phyloP scores from a whole-genome alignment of 2,797 vertebrate genomes.

The Microctenopoma lineatum region DNA sequence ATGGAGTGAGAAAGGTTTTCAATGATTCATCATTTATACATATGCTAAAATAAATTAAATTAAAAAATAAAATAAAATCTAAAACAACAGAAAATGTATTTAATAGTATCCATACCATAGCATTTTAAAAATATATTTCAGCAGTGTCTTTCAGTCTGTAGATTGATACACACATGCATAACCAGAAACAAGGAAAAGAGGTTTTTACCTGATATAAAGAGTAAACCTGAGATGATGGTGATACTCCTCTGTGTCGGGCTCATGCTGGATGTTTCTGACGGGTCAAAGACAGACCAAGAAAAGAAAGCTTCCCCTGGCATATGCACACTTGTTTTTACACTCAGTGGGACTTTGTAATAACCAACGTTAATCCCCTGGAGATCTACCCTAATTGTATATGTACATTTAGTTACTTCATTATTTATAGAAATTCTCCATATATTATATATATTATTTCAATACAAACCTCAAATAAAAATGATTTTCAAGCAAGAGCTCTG shows the following conservation, averaged over 20 bases:
- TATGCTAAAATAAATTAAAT: too few species aligned
- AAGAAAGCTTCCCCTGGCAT: slow-evolving; percentile 1
- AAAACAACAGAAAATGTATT: too few species aligned
- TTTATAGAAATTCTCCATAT: neutral
- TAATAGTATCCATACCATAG: neutral
- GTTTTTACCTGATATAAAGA: slow-evolving; percentile 80
- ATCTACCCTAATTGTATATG: neutral
- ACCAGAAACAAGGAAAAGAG: neutral
- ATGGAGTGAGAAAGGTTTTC: too few species aligned
- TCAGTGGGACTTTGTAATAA: slow-evolving; percentile 5
- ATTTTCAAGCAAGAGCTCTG: neutral
- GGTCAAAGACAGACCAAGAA: neutral
- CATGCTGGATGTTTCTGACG: slow-evolving; percentile 60
- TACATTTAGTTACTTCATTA: neutral
- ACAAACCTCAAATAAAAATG: neutral
- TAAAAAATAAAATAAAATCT: neutral
- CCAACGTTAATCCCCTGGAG: slow-evolving; percentile 29
- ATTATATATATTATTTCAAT: neutral
- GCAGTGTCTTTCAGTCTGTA: too few species aligned
- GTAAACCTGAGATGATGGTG: slow-evolving; percentile 51
- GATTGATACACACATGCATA: too few species aligned
- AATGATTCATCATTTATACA: too few species aligned
- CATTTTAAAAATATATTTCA: neutral
- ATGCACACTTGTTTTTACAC: slow-evolving; percentile 16
- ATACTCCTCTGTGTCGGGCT: slow-evolving; percentile 22